Conservation (phyloP, 1,140 invertebrate species). For the Diabrotica undecimpunctata region DNA sequence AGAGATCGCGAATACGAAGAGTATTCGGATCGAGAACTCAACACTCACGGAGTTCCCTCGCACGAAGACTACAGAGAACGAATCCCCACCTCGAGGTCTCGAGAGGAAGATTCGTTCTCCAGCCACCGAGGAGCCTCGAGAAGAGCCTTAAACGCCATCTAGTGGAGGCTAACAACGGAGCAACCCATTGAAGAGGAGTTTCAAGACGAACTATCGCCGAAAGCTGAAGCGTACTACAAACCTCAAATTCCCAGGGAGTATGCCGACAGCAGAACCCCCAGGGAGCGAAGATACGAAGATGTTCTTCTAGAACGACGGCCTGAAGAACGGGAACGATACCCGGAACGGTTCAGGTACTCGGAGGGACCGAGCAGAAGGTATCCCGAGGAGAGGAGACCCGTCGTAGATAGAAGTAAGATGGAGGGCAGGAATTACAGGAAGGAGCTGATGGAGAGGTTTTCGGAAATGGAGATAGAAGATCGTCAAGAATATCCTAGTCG, state of each 20-base stretch:
- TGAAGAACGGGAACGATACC: constrained; percentile 29
- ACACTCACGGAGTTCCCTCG: constrained; percentile 30
- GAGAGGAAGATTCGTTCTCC: constrained; percentile 49
- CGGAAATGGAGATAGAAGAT: constrained; percentile 46
- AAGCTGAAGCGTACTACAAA: constrained; percentile 41
- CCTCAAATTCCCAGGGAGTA: constrained; percentile 45
- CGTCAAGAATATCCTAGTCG: constrained; percentile 39
- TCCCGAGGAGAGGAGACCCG: constrained; percentile 26
- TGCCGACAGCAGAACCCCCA: constrained; percentile 35
- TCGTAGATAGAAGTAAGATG: constrained; percentile 32
- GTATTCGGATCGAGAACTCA: constrained; percentile 41
- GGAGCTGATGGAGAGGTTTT: constrained; percentile 45
- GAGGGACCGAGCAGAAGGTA: constrained; percentile 28
- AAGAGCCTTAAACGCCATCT: constrained; percentile 53
- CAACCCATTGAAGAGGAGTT: constrained; percentile 48
- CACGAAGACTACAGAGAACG: constrained; percentile 44
- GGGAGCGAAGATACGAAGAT: constrained; percentile 25
- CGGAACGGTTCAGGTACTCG: constrained; percentile 24
- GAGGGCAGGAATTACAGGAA: constrained; percentile 45
- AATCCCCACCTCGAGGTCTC: constrained; percentile 26
- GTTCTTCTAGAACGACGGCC: constrained; percentile 26
- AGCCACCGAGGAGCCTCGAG: constrained; percentile 51
- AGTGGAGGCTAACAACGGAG: constrained; percentile 50
- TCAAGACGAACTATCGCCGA: constrained; percentile 41
- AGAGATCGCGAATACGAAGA: constrained; percentile 49